Evolutionary conservation across 1,140 invertebrate species (phyloP).

Genomic region (Nymphalis io): DNA sequence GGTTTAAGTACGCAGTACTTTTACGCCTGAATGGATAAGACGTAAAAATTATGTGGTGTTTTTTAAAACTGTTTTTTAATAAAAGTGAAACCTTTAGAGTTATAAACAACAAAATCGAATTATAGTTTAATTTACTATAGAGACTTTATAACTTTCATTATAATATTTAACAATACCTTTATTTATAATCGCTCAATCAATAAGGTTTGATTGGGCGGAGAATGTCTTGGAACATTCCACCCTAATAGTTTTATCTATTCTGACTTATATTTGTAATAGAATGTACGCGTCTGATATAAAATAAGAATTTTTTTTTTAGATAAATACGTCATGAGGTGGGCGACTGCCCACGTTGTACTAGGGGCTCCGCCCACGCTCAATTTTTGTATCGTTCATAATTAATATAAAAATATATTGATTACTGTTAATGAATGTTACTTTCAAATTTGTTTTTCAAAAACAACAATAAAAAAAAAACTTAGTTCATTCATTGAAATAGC

Average conservation of each 20-base stretch:
- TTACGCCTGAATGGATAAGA: conserved; percentile 47
- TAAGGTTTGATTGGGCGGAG: background rate
- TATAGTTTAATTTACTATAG: too few relatives aligned
- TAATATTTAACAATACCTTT: too few relatives aligned
- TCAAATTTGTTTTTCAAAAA: too few relatives aligned
- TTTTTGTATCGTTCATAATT: background rate
- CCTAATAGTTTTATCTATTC: background rate
- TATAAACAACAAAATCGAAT: too few relatives aligned
- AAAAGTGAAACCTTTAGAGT: too few relatives aligned
- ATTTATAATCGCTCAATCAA: too few relatives aligned
- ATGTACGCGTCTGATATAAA: background rate
- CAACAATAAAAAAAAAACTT: too few relatives aligned
- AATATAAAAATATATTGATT: background rate
- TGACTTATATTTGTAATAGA: background rate
- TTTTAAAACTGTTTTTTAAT: background rate
- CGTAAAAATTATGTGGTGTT: background rate
- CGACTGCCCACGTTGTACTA: background rate
- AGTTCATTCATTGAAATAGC: too few relatives aligned
- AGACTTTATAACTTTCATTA: too few relatives aligned
- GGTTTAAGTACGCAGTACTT: conserved; percentile 54
- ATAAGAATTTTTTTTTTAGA: background rate
- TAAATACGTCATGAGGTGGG: background rate
- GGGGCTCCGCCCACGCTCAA: background rate
- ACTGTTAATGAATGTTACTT: too few relatives aligned
- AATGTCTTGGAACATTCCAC: background rate